Evolutionary conservation across 1,140 invertebrate species (phyloP), one percentile per base, ranked within the genome.

Genomic region (Euura saliciscinereae): DNA sequence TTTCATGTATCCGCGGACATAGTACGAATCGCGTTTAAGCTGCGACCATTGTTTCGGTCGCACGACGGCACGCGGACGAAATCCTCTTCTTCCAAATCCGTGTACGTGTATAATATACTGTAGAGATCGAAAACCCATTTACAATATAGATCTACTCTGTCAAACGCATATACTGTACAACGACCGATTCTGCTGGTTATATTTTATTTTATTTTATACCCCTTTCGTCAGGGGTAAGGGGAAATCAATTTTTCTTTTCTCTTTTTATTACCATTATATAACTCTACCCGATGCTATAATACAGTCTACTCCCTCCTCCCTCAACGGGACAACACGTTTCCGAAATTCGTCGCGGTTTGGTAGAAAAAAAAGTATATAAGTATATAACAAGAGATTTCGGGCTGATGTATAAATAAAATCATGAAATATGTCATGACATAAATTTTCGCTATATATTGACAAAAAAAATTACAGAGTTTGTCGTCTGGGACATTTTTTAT

Each of bases 121-220:
- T 59, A 5, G 80, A 85, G 80, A 85, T 84, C 83, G 82, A 84
- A 85, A 84, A 83, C 82, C 83, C 82, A 85, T 85, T 83, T 82
- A 83, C 82, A 78, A 82, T 83, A 84, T 85, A 85, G 83, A 85
- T 84, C 83, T 85, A 83, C 79, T 85, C 83, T 85, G 83, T 85
- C 83, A 85, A 85, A 85, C 83, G 83, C 83, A 85, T 83, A 59
- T 11, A 78, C 82, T 28, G 82, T 84, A 82, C 82, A 79, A 84
- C 83, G 81, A 84, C 84, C 83, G 84, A 28, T 28, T 28, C 28
- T n/a, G 13, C 13, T 59, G 10, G 13, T 59, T 59, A 59, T 28
- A 28, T 28, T 28, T 28, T 28, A 28, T 28, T 28, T 28, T 28
- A 28, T 28, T 28, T 28, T 28, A 28, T 28, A 8, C 84, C 83